Evolutionary conservation across 1,140 invertebrate genomes (phyloP), one percentile per base, ranked within the genome.

Genomic region (Papilio glaucus): DNA sequence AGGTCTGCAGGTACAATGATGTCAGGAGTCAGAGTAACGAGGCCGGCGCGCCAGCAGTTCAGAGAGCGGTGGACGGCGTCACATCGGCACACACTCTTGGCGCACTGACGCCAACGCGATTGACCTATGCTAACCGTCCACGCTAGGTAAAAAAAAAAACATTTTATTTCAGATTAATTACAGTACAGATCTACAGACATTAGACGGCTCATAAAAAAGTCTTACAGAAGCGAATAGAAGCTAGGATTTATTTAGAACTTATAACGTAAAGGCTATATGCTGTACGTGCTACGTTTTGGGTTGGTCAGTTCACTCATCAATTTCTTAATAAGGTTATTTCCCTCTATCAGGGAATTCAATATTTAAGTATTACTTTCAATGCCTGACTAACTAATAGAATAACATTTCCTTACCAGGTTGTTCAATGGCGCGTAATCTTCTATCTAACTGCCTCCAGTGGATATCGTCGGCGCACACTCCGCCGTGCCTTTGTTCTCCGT

Each of bases 1-100:
- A 96, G 94, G 79, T 97, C 96, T 53, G 94, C 93, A 0, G 96
- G 96, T 15, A 97, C 94, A 7, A 95, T 88, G 81, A 97, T 95
- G n/a, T 94, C 92, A 0, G 94, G 84, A 0, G 96, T 96, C 10
- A 97, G 91, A 15, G 94, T 91, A 1, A 94, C 87, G 0, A 97
- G 83, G 12, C 95, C 94, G 4, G 95, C 93, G 74, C 95, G 95
- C 96, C 96, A 97, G 81, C 96, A 97, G 72, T 94, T 96, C 21
- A 97, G 86, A 1, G 95, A 94, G 72, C 94, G 95, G 0, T 95
- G 94, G 82, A 96, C 94, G 24, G 94, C 89, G 81, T 95, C 89
- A 85, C 96, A 96, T 81, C 95, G 95, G 77, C 96, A 97, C 4
- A 95, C 94, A 0, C 95, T 95, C 71, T 95, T 95, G 0, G 94